Base-by-base conservation (phyloP, 2,888 invertebrate species). In the Phasia obesa region DNA sequence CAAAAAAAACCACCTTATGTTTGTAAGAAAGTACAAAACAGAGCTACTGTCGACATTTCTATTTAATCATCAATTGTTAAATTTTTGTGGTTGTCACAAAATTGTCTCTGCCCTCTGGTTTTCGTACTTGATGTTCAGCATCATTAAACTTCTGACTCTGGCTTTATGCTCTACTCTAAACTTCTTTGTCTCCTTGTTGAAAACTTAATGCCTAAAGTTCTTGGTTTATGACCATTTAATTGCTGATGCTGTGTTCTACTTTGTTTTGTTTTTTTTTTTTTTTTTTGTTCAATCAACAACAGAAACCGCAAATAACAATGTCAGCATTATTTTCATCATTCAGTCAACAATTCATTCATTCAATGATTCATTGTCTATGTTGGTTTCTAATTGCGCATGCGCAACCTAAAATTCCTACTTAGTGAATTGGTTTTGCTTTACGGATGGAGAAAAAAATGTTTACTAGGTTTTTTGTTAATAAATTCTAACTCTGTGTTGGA, bases 41-140 rank as follows among this genome's bases (percentile, higher is more conserved):
- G 55, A 44, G 79, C 79, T 79, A 79, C 83, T 79, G 83, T 76
- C 75, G 60, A 67, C 75, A 71, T 71, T 70, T 53, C 53, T 60
- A 71, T 74, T 75, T 70, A 75, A 67, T 67, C 67, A 67, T 67
- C 71, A 75, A 83, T 76, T 83, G 75, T 75, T 62, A 49, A 80
- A 80, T 74, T 74, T 73, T 55, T 83, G 83, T 71, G 83, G 83
- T 83, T 83, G 79, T 79, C 83, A 83, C 79, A 62, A 67, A 79
- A 47, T 65, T 62, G 21, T 77, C 19, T 47, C 23, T 51, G 59
- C 5, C 17, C 64, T n/a, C n/a, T n/a, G n/a, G n/a, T 64, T n/a
- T 42, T 42, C 3, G 13, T 42, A 13, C 4, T 44, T 44, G 4
- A 2, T 78, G 38, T 42, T 49, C 25, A 60, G 64, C 59, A 64